These are phyloP conservation scores for Drosophila guanche DNA, from an alignment of 1,140 invertebrate genomes.

Conservation along the genomic window DNA sequence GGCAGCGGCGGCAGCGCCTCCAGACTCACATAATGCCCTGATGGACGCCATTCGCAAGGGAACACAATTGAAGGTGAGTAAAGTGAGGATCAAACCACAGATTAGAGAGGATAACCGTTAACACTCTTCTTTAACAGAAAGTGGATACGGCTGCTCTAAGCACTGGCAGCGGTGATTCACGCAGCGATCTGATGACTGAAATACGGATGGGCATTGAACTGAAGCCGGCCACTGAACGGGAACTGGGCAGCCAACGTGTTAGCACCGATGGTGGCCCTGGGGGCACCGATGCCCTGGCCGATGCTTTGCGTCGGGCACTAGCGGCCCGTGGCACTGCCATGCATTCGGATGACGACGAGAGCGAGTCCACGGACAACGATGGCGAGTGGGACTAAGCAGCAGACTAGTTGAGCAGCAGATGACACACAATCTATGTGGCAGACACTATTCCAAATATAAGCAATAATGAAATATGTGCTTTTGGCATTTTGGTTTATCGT, in stretches of 20 bases:
- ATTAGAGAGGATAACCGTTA: not conserved
- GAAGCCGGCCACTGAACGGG: slow-evolving; percentile 85
- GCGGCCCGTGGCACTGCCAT: slow-evolving; percentile 66
- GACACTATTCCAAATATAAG: slow-evolving; percentile 73
- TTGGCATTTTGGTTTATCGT: slow-evolving; percentile 75
- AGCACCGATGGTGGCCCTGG: slow-evolving; percentile 51
- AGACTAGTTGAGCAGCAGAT: slow-evolving; percentile 5
- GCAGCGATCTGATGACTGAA: slow-evolving; percentile 90
- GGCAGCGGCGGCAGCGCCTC: slow-evolving; percentile 36
- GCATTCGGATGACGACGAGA: slow-evolving; percentile 81
- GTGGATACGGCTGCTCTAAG: slow-evolving; percentile 85
- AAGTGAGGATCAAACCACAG: not conserved
- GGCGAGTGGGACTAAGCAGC: slow-evolving; percentile 73
- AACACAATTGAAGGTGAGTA: slow-evolving; percentile 85
- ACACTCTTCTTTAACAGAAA: slow-evolving; percentile 83
- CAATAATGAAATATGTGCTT: slow-evolving; percentile 73
- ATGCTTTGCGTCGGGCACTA: slow-evolving; percentile 75
- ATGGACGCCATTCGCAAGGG: slow-evolving; percentile 92
- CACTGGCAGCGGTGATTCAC: slow-evolving; percentile 84
- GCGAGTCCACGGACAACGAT: slow-evolving; percentile 72
- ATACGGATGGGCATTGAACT: slow-evolving; percentile 91
- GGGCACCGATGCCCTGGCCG: slow-evolving; percentile 77
- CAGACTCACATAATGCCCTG: slow-evolving; percentile 87
- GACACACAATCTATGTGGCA: slow-evolving; percentile 38
- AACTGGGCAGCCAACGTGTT: slow-evolving; percentile 58